A percentile compares a stretch with the other conserved stretches of the same genome.
phyloP scores from a whole-genome alignment of 2,113 vertebrate species.

The Euleptes europaea region DNA sequence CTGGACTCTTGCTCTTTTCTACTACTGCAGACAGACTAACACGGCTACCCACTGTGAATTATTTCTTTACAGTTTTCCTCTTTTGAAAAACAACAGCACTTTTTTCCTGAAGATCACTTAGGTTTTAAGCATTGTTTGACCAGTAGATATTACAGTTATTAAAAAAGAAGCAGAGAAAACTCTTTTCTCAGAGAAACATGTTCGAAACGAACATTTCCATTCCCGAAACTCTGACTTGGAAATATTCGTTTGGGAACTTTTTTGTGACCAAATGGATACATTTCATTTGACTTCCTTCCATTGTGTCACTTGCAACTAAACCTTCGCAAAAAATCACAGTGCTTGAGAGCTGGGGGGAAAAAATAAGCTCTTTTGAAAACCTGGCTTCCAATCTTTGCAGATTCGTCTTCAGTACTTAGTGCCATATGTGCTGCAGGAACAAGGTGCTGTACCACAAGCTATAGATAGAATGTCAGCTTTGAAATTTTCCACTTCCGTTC shows the following conservation, averaged over 20 bases:
- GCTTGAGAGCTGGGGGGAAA: neutral
- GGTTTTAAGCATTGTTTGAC: neutral
- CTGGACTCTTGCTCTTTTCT: too few relatives aligned
- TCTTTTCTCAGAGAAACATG: neutral
- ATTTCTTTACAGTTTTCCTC: neutral
- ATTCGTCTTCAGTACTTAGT: constrained; percentile 48
- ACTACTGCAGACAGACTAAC: too few relatives aligned
- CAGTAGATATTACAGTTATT: neutral
- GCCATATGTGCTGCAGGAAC: constrained; percentile 40
- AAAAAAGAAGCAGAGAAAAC: neutral
- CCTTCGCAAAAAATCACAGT: neutral
- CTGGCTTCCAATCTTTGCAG: constrained; percentile 39
- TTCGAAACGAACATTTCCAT: neutral
- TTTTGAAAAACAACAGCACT: neutral
- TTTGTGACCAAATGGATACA: neutral
- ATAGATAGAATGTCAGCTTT: constrained; percentile 46
- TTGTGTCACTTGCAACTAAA: neutral
- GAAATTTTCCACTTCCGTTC: constrained; percentile 54
- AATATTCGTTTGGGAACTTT: neutral
- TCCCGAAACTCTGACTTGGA: neutral
- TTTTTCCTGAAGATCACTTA: neutral
- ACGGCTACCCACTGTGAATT: too few relatives aligned
- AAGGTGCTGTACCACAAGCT: constrained; percentile 38
- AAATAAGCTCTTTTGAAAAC: constrained; percentile 27
- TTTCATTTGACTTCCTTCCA: neutral